Evolutionary conservation across 2,888 invertebrate species (phyloP), one percentile per base, ranked within the genome.

Genomic region (Lasioglossum lativentre): DNA sequence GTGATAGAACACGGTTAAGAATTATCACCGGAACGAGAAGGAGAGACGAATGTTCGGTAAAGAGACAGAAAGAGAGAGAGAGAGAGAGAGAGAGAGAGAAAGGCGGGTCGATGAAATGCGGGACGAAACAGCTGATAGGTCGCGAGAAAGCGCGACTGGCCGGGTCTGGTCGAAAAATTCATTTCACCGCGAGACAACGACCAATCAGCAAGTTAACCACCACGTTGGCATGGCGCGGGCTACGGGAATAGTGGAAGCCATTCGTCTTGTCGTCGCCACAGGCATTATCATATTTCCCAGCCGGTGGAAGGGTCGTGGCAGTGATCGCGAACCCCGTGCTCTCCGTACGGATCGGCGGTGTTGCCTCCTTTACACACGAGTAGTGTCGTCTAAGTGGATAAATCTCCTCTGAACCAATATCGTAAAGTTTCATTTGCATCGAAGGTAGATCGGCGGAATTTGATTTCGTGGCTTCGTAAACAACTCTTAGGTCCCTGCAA

Each of bases 341-440:
- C 47, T 52, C 63, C 16, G 72, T 82, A 52, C 76, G 78, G 73
- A 73, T 71, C 81, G 72, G 70, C 81, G 78, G 30, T 34, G 34
- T 34, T 86, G 81, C 77, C 86, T 87, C 85, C 89, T 88, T 88
- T 82, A 87, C 87, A 87, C 88, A 88, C 89, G 90, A 90, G 80
- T 90, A 85, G 81, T 85, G 82, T 78, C 90, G 88, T 90, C 89
- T 91, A 89, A 92, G 88, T 89, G 91, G 91, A 93, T 93, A 93
- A 93, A 92, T 93, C 93, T 92, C 89, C 84, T 89, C 89, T 90
- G 91, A 92, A 92, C 92, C 93, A 93, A 93, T 93, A 91, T 92
- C 93, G 92, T 92, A 90, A 87, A 89, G 92, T 93, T 93, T 93
- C 93, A 93, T 93, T 93, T 93, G 92, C 93, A 93, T 93, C 90